phyloP scores from a whole-genome alignment of 2,797 vertebrate genomes.

The Ctenosaura bakeri region DNA sequence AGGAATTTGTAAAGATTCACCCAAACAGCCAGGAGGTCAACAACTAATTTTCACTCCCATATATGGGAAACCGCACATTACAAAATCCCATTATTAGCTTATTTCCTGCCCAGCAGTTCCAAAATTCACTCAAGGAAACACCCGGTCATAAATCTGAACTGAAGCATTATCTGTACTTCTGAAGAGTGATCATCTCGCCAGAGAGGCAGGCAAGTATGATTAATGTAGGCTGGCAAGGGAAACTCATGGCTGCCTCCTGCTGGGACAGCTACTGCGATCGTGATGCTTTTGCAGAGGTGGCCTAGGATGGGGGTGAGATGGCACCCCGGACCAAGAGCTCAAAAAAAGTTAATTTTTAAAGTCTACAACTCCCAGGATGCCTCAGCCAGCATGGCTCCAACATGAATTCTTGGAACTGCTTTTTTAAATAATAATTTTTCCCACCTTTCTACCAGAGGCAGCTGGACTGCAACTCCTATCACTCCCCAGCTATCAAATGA shows the following conservation, averaged over 20 bases:
- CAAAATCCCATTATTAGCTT: conserved; percentile 71
- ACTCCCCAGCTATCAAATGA: not conserved
- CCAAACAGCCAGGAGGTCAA: conserved; percentile 47
- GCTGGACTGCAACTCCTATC: too few species aligned
- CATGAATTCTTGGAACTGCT: too few species aligned
- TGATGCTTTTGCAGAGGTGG: not conserved
- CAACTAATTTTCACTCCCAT: conserved; percentile 66
- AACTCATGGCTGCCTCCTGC: not conserved
- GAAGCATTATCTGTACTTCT: conserved; percentile 64
- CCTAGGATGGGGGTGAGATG: not conserved
- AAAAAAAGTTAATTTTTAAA: too few species aligned
- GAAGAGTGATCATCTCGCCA: conserved; percentile 33
- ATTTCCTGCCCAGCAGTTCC: conserved; percentile 69
- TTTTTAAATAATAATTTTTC: too few species aligned
- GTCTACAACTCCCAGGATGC: too few species aligned
- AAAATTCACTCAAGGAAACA: conserved; percentile 68
- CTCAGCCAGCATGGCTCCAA: not conserved
- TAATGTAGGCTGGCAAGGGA: too few species aligned
- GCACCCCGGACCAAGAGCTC: not conserved
- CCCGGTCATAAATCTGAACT: conserved; percentile 50
- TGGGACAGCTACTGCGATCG: not conserved
- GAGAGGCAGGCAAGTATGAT: not conserved
- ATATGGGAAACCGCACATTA: conserved; percentile 66
- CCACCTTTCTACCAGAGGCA: too few species aligned
- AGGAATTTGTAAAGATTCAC: conserved; percentile 36